A percentile compares a stretch with the other conserved stretches of the same genome.
Conservation (phyloP, 37 sponge, comb jelly and placozoan species). For the Amphimedon queenslandica region DNA sequence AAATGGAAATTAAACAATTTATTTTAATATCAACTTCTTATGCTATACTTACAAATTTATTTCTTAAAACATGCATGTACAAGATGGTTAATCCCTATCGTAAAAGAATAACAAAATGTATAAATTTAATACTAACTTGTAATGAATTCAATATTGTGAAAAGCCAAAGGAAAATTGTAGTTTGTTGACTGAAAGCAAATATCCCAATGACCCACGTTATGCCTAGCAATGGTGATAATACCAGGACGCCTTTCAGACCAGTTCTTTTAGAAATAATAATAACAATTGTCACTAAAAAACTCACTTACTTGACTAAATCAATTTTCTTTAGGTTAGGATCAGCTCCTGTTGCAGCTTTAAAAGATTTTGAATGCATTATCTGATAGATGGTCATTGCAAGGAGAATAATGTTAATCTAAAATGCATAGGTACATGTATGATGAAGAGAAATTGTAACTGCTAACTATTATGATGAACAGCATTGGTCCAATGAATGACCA, state of each 20-base stretch:
- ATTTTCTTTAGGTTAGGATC: background rate
- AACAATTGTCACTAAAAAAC: background rate
- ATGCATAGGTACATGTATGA: background rate
- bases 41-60: constrained; percentile 4
- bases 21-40: no score
- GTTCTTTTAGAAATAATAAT: constrained; percentile 7
- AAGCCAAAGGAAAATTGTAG: constrained; percentile 12
- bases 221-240: constrained; percentile 21
- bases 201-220: constrained; percentile 30
- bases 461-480: constrained; percentile 36
- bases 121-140: constrained; percentile 10
- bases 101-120: background rate
- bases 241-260: background rate
- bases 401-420: constrained; percentile 23
- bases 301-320: background rate
- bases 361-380: constrained; percentile 3
- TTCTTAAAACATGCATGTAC: constrained; percentile 14
- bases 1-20: no score
- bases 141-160: constrained; percentile 32
- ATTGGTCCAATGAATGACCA: constrained; percentile 47
- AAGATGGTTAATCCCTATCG: constrained; percentile 20
- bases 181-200: constrained; percentile 19
- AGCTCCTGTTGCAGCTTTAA: constrained; percentile 4
- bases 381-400: constrained; percentile 3
- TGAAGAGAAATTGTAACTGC: background rate